A percentile compares a stretch with the other conserved stretches of the same genome.
Conservation (phyloP, 2,888 invertebrate genomes). For the Crossocerus cetratus region DNA sequence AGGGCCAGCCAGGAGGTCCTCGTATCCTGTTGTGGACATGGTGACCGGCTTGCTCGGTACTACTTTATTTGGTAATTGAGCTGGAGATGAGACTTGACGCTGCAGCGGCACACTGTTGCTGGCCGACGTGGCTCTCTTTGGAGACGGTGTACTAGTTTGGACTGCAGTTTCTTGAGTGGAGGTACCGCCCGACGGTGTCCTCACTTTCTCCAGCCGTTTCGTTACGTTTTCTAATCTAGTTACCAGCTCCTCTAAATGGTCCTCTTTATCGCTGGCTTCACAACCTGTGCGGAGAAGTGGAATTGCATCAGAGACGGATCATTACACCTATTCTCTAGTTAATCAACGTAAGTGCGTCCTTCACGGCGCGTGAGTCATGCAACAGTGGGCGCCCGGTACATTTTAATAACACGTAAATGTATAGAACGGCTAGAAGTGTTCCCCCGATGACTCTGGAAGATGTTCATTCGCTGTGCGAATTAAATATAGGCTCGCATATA, state of each 20-base stretch:
- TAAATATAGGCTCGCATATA: slow-evolving; percentile 61
- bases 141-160: slow-evolving; percentile 70
- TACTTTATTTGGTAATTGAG: slow-evolving; percentile 48
- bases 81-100: slow-evolving; percentile 4
- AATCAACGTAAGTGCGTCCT: no score
- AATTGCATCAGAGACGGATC: no score
- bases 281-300: slow-evolving; percentile 59
- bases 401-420: no score
- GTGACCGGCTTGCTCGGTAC: slow-evolving; percentile 63
- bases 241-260: slow-evolving; percentile 83
- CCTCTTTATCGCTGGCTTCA: slow-evolving; percentile 70
- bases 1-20: slow-evolving; percentile 84
- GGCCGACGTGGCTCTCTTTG: slow-evolving; percentile 53
- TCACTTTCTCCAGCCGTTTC: slow-evolving; percentile 82
- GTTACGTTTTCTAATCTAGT: slow-evolving; percentile 87
- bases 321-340: no score
- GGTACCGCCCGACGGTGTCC: slow-evolving; percentile 55
- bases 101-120: slow-evolving; percentile 34
- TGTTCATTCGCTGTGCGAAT: slow-evolving; percentile 43
- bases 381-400: no score
- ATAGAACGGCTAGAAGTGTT: no score
- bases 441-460: slow-evolving; percentile 22
- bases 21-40: slow-evolving; percentile 88
- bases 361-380: no score
- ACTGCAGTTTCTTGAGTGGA: slow-evolving; percentile 66